Conservation (phyloP, 2,888 invertebrate genomes). For the Timandra comae region DNA sequence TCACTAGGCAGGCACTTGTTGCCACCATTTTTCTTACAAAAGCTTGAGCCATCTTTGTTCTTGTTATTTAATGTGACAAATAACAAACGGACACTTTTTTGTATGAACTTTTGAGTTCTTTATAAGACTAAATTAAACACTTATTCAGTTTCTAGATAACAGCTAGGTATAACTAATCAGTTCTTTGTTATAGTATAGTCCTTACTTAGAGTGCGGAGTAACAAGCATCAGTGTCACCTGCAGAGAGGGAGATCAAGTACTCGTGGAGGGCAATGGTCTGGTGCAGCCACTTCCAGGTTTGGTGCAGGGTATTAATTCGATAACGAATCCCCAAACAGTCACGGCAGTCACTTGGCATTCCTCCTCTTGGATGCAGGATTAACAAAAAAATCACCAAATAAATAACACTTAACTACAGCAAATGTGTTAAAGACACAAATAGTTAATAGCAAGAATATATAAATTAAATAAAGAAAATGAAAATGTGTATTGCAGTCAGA, state of each 20-base stretch:
- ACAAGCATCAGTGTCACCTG: slow-evolving; percentile 81
- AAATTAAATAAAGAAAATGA: slow-evolving; percentile 12
- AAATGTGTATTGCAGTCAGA: slow-evolving; percentile 10
- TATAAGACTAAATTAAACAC: slow-evolving; percentile 49
- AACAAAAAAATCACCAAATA: slow-evolving; percentile 60
- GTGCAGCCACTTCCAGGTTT: slow-evolving; percentile 97
- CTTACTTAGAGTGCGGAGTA: slow-evolving; percentile 46
- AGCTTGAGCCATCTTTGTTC: slow-evolving; percentile 62
- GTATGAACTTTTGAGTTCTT: slow-evolving; percentile 58
- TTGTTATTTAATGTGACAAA: slow-evolving; percentile 22
- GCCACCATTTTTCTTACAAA: slow-evolving; percentile 62
- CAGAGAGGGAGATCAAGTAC: slow-evolving; percentile 87
- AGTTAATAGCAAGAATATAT: slow-evolving; percentile 14
- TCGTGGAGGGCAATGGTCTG: slow-evolving; percentile 93
- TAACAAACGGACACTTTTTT: slow-evolving; percentile 64
- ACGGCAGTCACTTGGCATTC: slow-evolving; percentile 83
- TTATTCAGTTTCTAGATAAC: slow-evolving; percentile 14
- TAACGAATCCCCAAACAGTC: slow-evolving; percentile 92
- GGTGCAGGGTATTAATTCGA: slow-evolving; percentile 92
- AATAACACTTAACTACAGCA: slow-evolving; percentile 35
- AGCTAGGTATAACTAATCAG: slow-evolving; percentile 28
- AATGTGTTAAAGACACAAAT: slow-evolving; percentile 20
- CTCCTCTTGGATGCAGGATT: slow-evolving; percentile 74
- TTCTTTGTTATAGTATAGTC: slow-evolving; percentile 33
- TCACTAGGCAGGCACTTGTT: slow-evolving; percentile 53